Conservation (phyloP, 1,140 invertebrate genomes). For the Trichoplusia ni region DNA sequence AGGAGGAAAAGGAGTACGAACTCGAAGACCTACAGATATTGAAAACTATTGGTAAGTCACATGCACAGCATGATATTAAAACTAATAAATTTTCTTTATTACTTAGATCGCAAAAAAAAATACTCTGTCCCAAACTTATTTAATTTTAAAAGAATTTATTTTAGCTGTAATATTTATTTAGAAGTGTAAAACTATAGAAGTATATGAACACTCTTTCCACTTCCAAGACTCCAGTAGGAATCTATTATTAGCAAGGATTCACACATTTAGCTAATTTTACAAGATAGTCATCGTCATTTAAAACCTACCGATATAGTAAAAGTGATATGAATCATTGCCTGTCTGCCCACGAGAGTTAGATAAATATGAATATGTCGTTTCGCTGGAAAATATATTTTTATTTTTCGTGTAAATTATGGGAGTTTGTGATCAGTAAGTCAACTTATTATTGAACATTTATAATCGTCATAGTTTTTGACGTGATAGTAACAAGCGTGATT, state of each 20-base stretch:
- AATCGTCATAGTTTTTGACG: slow-evolving; percentile 8
- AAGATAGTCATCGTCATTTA: slow-evolving; percentile 23
- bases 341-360: slow-evolving; percentile 25
- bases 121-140: too few relatives aligned
- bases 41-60: slow-evolving; percentile 89
- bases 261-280: slow-evolving; percentile 24
- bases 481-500: neutral
- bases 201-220: neutral
- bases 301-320: slow-evolving; percentile 28
- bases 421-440: neutral
- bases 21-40: slow-evolving; percentile 90
- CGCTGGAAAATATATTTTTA: slow-evolving; percentile 30
- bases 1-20: slow-evolving; percentile 86
- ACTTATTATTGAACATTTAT: slow-evolving; percentile 18
- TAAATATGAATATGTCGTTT: slow-evolving; percentile 18
- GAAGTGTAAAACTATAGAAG: too few relatives aligned
- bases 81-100: too few relatives aligned
- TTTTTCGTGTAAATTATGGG: neutral
- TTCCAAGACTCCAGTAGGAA: slow-evolving; percentile 24
- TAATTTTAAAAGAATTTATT: too few relatives aligned
- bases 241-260: slow-evolving; percentile 24
- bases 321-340: slow-evolving; percentile 36
- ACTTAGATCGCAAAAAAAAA: too few relatives aligned
- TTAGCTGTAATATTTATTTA: too few relatives aligned
- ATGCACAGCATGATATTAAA: neutral